These are phyloP conservation scores for Gymnosoma rotundatum DNA, from an alignment of 2,888 invertebrate species.

Conservation along the genomic window DNA sequence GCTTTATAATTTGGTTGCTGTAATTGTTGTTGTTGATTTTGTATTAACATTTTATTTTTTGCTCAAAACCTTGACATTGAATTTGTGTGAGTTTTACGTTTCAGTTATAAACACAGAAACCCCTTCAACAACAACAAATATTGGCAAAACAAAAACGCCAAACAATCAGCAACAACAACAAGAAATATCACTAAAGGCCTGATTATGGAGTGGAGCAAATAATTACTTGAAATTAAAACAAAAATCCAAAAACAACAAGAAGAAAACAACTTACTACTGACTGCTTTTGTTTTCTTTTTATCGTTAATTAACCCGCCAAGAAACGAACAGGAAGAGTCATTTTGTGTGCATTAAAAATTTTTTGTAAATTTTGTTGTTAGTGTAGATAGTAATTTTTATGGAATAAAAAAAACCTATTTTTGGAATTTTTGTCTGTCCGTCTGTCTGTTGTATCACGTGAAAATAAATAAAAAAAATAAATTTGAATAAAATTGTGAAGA, in stretches of 20 bases:
- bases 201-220: constrained; percentile 37
- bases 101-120: neutral
- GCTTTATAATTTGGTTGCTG: constrained; percentile 35
- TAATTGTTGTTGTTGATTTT: neutral
- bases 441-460: too few relatives aligned
- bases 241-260: neutral
- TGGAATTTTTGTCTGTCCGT: too few relatives aligned
- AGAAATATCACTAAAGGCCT: constrained; percentile 21
- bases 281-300: constrained; percentile 14
- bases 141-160: constrained; percentile 5
- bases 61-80: constrained; percentile 68
- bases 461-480: too few relatives aligned
- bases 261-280: constrained; percentile 27
- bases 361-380: too few relatives aligned
- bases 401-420: too few relatives aligned
- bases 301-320: constrained; percentile 29
- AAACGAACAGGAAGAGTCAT: neutral
- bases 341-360: too few relatives aligned
- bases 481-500: too few relatives aligned
- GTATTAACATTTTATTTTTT: constrained; percentile 29
- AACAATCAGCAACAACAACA: neutral
- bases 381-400: too few relatives aligned
- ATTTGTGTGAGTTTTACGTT: constrained; percentile 49
- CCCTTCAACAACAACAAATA: constrained; percentile 8
- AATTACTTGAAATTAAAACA: constrained; percentile 9